Base-by-base conservation (phyloP, 1,140 invertebrate species). In the Procambarus virginalis region DNA sequence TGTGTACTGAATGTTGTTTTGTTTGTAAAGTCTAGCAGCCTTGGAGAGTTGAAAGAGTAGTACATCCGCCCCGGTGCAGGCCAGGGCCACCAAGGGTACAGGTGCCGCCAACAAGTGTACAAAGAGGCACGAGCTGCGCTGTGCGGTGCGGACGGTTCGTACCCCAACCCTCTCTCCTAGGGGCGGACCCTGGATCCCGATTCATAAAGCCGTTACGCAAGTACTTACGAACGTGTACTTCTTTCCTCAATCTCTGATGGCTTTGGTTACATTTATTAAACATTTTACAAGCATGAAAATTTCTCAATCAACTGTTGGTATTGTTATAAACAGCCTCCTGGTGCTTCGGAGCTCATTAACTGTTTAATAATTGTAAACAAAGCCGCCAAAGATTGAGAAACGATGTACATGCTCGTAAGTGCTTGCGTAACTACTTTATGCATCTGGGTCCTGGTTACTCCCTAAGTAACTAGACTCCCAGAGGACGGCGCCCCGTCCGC, bases 61-160 rank as follows among this genome's bases (percentile, higher is more conserved):
- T 51, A 51, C 34, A n/a, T 20, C 12, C 17, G 78, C 85, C 51
- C 77, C 77, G 60, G 60, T 80, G 77, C 49, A 80, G n/a, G 48
- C 78, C 77, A 51, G 78, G 75, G 75, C 76, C 84, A 64, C 86
- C 77, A n/a, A 70, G 64, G 81, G 87, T 84, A 84, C 87, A 89
- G 87, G 87, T 89, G 80, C 87, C 87, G 82, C 87, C 87, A 84
- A 89, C 87, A 89, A 89, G 87, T 89, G 87, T 89, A 89, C 87
- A 89, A 89, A 89, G 81, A 84, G 46, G 87, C 70, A 77, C 80
- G 73, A 70, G 81, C 80, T 34, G 68, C 49, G 87, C 87, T 84
- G 81, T 46, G 76, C 81, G 82, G 85, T 55, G 85, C 58, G 75
- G 80, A 80, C 60, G 79, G 82, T 45, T n/a, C 73, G 17, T 45